Evolutionary conservation across 2,888 invertebrate genomes (phyloP), one percentile per base, ranked within the genome.

Genomic region (Leptogaster cylindrica): DNA sequence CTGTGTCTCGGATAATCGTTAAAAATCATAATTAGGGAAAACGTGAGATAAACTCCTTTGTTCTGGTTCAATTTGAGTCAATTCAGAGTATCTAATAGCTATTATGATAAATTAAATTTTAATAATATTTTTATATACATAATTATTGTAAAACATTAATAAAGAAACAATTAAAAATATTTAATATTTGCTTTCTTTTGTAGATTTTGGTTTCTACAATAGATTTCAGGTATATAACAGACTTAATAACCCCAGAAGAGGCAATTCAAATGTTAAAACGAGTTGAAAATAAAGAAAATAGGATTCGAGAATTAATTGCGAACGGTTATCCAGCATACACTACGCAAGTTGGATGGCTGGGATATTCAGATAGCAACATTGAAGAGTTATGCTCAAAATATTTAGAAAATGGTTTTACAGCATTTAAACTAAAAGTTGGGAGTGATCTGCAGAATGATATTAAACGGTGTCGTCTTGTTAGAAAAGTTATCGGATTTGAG

Each of bases 361-460:
- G 94, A 0, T 95, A 95, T 79, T 86, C 87, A 25, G 89, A 93
- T 74, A 89, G 90, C 63, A 85, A 88, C 73, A 88, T 95, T 2
- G 82, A 84, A 68, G 79, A 84, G 69, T 82, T 92, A 0, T 92
- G 92, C 72, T 80, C 85, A 65, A 88, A 91, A 77, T 93, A 89
- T 77, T 76, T 93, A 69, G 83, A 84, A 5, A 82, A 87, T 50
- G 94, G 94, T 10, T 94, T 91, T 77, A 89, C 86, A 0, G 86
- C 89, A 58, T 95, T 95, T 78, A 96, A 96, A 82, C 85, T 92
- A 8, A 96, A 96, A 84, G 93, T 96, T n/a, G 96, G 95, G 0
- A 84, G 85, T 70, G 87, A 89, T 78, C 77, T 93, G 14, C 84
- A 90, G 69, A 89, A 91, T 72, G 95, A 95, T 77, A 85, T 86